These are phyloP conservation scores for Meda fulgida DNA, from an alignment of 2,797 vertebrate genomes.

Conservation along the genomic window DNA sequence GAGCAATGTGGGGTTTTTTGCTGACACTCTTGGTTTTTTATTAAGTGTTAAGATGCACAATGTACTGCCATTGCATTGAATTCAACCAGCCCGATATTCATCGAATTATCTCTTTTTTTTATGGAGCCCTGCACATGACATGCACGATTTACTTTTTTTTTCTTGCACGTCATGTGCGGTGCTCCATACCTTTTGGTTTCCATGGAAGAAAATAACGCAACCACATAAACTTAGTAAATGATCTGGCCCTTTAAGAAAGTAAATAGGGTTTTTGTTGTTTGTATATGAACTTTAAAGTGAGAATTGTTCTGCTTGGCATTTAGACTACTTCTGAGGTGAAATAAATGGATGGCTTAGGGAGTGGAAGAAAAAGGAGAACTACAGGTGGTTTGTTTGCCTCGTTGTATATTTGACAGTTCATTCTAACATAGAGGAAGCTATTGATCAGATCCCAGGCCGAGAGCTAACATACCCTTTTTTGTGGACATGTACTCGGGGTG, in stretches of 20 bases:
- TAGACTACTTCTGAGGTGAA: slow-evolving; percentile 10
- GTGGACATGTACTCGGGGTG: not conserved
- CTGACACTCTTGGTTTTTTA: too few species aligned
- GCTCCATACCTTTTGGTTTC: too few species aligned
- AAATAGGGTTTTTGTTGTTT: not conserved
- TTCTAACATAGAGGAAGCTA: not conserved
- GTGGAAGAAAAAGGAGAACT: slow-evolving; percentile 1
- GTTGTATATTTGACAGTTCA: not conserved
- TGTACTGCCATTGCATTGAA: not conserved
- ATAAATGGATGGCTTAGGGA: not conserved
- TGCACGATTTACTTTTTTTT: too few species aligned
- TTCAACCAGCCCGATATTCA: not conserved
- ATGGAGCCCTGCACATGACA: too few species aligned
- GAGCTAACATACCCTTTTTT: not conserved
- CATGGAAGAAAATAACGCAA: too few species aligned
- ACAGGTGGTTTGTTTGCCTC: slow-evolving; percentile 22
- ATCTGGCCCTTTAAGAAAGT: not conserved
- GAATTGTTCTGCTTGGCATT: not conserved
- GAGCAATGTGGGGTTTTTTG: too few species aligned
- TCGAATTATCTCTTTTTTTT: not conserved
- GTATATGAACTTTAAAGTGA: not conserved
- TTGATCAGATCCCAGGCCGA: not conserved
- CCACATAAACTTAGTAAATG: not conserved
- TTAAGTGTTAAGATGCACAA: not conserved
- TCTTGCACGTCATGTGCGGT: too few species aligned